Evolutionary conservation across 2,888 invertebrate species (phyloP), one percentile per base, ranked within the genome.

Genomic region (Synanthedon formicaeformis): DNA sequence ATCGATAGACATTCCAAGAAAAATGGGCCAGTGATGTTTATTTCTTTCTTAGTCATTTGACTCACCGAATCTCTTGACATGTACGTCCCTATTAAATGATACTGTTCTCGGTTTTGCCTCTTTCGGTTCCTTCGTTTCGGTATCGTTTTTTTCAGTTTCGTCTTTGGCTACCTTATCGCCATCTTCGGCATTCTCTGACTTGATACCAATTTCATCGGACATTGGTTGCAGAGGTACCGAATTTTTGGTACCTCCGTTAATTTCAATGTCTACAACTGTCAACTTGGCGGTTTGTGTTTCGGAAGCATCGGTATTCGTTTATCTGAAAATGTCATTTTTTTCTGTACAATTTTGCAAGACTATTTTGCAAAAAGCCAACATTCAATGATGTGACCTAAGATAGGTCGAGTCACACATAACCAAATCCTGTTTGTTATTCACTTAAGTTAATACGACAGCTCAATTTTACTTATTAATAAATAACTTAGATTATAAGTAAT

Each of bases 41-140:
- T 12, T 12, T 34, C 6, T 45, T 14, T 45, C 4, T 18, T 5
- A 2, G 23, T 12, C 49, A 4, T n/a, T 18, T 16, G 66, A 85
- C 92, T 91, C 91, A 94, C 94, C 94, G 88, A 95, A 95, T 89
- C 95, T 90, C 86, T 95, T 95, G 76, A 95, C 93, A 89, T 94
- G 94, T 72, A 95, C 95, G 90, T 95, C 95, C 83, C 94, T 91
- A 90, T 95, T 95, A 90, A 95, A 95, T 79, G 95, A 95, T 70
- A 95, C 95, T 89, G 93, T 81, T 91, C 92, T 81, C 73, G 83
- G 77, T 78, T 88, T 81, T 60, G 73, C 74, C 66, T 78, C 78
- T 79, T 81, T 82, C 67, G 82, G 72, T 79, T 88, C 82, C 77
- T 84, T 84, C 75, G 75, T 67, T 69, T 75, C 81, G 59, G 59